Base-by-base conservation (phyloP, 2,888 invertebrate species). In the Phoenoteleia sp. region DNA sequence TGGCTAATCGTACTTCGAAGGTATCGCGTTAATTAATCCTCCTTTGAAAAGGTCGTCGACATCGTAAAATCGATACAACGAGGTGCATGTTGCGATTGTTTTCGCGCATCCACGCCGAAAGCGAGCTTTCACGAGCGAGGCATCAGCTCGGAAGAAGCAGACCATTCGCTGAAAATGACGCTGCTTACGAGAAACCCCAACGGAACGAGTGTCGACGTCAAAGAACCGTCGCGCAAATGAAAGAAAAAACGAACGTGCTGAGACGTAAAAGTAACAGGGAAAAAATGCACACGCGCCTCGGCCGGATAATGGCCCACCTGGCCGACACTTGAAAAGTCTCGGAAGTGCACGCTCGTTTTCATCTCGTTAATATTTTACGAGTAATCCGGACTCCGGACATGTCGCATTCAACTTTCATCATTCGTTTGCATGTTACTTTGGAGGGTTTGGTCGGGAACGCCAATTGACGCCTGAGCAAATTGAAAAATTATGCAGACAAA, bases 341-440 rank as follows among this genome's bases (percentile, higher is more conserved):
- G 47, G 47, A 76, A 82, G 72, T 66, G 72, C 39, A 39, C 76
- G 45, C 81, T 71, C 82, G 66, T 83, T 74, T 56, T 74, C 79
- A 52, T 54, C 19, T 52, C 64, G 60, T 83, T 67, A 79, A 83
- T 79, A 79, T 74, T 79, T 83, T 60, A 83, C 64, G 54, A 54
- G 74, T 54, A 54, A 45, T 66, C 45, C 52, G 42, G 52, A n/a
- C 54, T 58, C 67, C 76, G 82, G 64, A 56, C 67, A 67, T 67
- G 58, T 67, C 58, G 76, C 76, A 66, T 76, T 66, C 64, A 76
- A 54, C 75, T 54, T 76, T 39, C 47, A 39, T 49, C 27, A 5
- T 39, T 47, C 74, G 52, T 74, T 62, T 52, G 74, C 62, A 62
- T 74, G 74, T 39, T 47, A 60, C 72, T 72, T 72, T 60, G 62